These are phyloP conservation scores for Orbicella faveolata DNA, from an alignment of 64 coral and sea anemone species.

Conservation along the genomic window DNA sequence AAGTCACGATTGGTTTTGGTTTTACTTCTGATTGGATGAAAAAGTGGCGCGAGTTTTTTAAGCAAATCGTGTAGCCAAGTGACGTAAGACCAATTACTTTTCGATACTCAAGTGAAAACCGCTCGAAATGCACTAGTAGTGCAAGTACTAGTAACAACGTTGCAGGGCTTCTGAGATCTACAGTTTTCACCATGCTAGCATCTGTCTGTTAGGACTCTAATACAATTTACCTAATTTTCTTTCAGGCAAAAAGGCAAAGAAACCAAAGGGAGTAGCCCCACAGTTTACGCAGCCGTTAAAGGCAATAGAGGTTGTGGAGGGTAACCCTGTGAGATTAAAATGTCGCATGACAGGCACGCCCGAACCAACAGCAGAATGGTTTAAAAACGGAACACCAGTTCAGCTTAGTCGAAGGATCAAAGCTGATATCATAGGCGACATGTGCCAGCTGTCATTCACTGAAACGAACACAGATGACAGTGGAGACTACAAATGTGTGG, in stretches of 20 bases:
- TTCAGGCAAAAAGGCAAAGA: constrained; percentile 61
- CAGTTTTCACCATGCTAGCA: too few relatives aligned
- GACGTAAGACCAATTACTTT: too few relatives aligned
- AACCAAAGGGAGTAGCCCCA: constrained; percentile 66
- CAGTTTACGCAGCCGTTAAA: constrained; percentile 44
- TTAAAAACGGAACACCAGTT: constrained; percentile 68
- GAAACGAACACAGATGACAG: constrained; percentile 68
- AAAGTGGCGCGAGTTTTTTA: too few relatives aligned
- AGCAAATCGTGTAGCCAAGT: too few relatives aligned
- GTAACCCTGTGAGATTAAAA: constrained; percentile 53
- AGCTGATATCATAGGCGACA: constrained; percentile 61
- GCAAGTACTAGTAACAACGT: background rate
- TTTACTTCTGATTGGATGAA: too few relatives aligned
- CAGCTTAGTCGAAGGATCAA: constrained; percentile 70
- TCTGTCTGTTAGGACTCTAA: background rate
- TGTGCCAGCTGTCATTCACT: constrained; percentile 55
- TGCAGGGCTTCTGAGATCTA: background rate
- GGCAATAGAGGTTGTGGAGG: constrained; percentile 60
- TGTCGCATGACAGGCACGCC: constrained; percentile 71
- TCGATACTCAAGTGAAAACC: too few relatives aligned
- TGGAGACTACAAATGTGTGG: constrained; percentile 79
- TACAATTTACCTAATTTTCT: background rate
- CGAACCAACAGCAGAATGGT: constrained; percentile 80
- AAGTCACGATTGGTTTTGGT: too few relatives aligned
- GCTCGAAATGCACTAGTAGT: too few relatives aligned